These are phyloP conservation scores for Mechanitis mazaeus DNA, from an alignment of 2,888 invertebrate species.

Conservation along the genomic window DNA sequence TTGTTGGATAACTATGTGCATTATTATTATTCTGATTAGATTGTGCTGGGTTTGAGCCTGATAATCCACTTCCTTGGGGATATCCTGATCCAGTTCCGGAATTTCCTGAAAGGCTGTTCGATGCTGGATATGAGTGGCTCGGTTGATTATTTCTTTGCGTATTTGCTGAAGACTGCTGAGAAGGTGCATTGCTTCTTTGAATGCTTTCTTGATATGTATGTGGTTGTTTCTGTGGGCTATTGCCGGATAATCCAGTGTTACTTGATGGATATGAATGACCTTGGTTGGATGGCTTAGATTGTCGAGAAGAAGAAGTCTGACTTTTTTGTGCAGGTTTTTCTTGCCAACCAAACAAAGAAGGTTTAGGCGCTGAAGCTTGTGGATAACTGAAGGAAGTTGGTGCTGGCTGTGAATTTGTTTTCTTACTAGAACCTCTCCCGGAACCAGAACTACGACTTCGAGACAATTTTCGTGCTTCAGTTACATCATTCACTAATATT, in stretches of 20 bases:
- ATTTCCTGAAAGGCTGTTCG: constrained; percentile 57
- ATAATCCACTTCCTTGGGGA: constrained; percentile 33
- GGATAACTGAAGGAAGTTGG: constrained; percentile 64
- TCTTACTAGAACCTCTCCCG: constrained; percentile 51
- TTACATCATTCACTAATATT: constrained; percentile 34
- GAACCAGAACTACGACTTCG: constrained; percentile 59
- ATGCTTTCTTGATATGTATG: constrained; percentile 52
- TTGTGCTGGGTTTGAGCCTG: constrained; percentile 46
- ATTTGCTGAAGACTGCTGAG: constrained; percentile 38
- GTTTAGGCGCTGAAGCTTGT: constrained; percentile 47
- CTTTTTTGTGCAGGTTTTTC: constrained; percentile 52
- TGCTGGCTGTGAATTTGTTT: constrained; percentile 55
- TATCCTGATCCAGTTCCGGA: constrained; percentile 36
- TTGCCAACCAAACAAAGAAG: constrained; percentile 64
- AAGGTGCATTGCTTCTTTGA: constrained; percentile 51
- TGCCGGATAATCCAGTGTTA: constrained; percentile 57
- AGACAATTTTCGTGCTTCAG: constrained; percentile 53
- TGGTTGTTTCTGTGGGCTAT: constrained; percentile 46
- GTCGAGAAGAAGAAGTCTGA: constrained; percentile 44
- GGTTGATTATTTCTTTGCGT: constrained; percentile 29
- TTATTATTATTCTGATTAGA: constrained; percentile 43
- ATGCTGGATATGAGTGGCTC: constrained; percentile 56
- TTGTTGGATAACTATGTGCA: constrained; percentile 35
- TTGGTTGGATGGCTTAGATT: constrained; percentile 46
- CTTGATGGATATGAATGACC: constrained; percentile 62